Percentiles rank a stretch among this genome's conserved stretches.
Conservation (phyloP, 1,140 invertebrate genomes). For the Trachymyrmex cornetzi region DNA sequence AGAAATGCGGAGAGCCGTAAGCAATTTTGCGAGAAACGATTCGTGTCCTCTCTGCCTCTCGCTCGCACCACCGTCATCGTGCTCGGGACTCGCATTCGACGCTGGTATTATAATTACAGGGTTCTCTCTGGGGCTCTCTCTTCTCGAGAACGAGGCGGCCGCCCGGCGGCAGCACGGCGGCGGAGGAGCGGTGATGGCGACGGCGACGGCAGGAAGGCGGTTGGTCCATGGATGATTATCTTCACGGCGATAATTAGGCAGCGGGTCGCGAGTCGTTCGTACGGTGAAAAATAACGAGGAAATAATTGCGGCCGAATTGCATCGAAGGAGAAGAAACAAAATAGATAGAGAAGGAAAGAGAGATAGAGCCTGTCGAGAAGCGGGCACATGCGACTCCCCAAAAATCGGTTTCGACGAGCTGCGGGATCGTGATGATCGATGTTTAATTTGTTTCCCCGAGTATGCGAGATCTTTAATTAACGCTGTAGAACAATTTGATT, state of each 20-base stretch:
- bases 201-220: neutral
- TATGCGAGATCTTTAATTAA: slow-evolving; percentile 46
- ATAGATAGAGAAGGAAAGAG: neutral
- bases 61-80: slow-evolving; percentile 46
- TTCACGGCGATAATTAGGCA: slow-evolving; percentile 85
- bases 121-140: slow-evolving; percentile 66
- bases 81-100: slow-evolving; percentile 75
- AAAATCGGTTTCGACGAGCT: slow-evolving; percentile 12
- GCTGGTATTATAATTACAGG: slow-evolving; percentile 85
- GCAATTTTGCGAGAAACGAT: slow-evolving; percentile 85
- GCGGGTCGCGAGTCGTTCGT: slow-evolving; percentile 79
- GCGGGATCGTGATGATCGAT: slow-evolving; percentile 60
- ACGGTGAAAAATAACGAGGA: slow-evolving; percentile 85
- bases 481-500: slow-evolving; percentile 50
- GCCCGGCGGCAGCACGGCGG: neutral
- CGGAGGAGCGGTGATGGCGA: neutral
- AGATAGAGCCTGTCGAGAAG: neutral
- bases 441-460: slow-evolving; percentile 56
- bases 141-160: slow-evolving; percentile 38
- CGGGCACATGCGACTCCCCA: slow-evolving; percentile 25
- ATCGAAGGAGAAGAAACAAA: neutral
- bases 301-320: slow-evolving; percentile 82
- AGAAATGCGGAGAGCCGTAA: slow-evolving; percentile 84
- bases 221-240: slow-evolving; percentile 81
- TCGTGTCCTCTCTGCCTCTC: slow-evolving; percentile 72